Evolutionary conservation across 1,140 invertebrate species (phyloP).

Genomic region (Caligus rogercresseyi): DNA sequence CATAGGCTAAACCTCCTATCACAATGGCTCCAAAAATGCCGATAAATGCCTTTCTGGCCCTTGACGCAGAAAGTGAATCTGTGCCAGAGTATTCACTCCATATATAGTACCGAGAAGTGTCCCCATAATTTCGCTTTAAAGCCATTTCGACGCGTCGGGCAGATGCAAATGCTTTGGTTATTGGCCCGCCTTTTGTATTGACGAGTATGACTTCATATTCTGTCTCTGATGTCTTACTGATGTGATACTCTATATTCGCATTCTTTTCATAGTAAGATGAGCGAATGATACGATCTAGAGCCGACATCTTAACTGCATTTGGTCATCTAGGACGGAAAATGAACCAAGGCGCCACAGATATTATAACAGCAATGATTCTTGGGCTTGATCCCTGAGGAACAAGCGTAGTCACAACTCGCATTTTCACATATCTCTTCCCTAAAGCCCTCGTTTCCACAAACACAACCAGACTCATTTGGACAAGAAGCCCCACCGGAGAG

Average conservation of each 20-base stretch:
- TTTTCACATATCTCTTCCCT: not conserved
- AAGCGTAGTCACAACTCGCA: not conserved
- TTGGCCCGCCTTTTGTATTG: not conserved
- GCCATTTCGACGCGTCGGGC: not conserved
- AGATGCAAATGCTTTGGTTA: not conserved
- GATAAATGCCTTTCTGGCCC: not conserved
- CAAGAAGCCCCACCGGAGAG: not conserved
- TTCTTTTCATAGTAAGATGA: not conserved
- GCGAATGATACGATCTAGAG: not conserved
- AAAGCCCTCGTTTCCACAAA: not conserved
- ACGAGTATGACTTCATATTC: not conserved
- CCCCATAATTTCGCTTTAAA: not conserved
- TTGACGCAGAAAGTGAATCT: not conserved
- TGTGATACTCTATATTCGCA: not conserved
- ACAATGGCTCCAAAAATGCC: not conserved
- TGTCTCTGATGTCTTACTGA: not conserved
- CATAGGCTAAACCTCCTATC: not conserved
- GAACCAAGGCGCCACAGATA: not conserved
- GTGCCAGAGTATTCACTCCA: not conserved
- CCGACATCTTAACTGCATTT: not conserved
- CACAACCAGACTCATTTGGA: not conserved
- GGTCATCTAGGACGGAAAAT: not conserved
- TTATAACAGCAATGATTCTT: not conserved
- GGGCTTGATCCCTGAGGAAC: not conserved
- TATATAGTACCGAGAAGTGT: not conserved